These are phyloP conservation scores for Danio rerio DNA, from an alignment of 2,113 vertebrate genomes.

Conservation along the genomic window DNA sequence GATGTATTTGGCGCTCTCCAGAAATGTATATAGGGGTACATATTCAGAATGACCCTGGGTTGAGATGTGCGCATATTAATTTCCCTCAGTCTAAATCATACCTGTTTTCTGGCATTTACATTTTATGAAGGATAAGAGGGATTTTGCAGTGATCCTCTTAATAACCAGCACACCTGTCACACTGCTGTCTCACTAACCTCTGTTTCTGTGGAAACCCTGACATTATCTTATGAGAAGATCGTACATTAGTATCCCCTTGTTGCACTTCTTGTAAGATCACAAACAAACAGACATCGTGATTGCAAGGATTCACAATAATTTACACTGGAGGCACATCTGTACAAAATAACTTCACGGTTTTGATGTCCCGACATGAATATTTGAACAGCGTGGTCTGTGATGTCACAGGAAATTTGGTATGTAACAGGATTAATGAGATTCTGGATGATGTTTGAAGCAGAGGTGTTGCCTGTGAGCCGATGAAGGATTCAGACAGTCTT, in stretches of 20 bases:
- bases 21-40: no score
- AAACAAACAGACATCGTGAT: slow-evolving; percentile 16
- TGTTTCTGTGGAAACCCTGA: slow-evolving; percentile 25
- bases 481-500: neutral
- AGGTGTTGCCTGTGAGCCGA: slow-evolving; percentile 8
- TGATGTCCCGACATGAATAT: slow-evolving; percentile 44
- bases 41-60: no score
- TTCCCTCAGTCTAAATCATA: neutral
- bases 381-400: slow-evolving; percentile 47
- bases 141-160: neutral
- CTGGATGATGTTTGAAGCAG: slow-evolving; percentile 27
- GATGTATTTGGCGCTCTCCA: no score
- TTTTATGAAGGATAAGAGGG: slow-evolving; percentile 12
- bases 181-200: neutral
- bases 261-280: neutral
- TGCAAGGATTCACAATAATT: slow-evolving; percentile 19
- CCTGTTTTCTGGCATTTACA: slow-evolving; percentile 3
- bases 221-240: neutral
- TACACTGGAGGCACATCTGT: neutral
- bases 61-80: neutral
- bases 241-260: neutral
- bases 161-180: neutral
- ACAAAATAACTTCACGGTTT: neutral
- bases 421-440: slow-evolving; percentile 55
- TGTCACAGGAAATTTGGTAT: slow-evolving; percentile 49